phyloP scores from a whole-genome alignment of 2,113 vertebrate genomes.

The Gorsachius goisagi region DNA sequence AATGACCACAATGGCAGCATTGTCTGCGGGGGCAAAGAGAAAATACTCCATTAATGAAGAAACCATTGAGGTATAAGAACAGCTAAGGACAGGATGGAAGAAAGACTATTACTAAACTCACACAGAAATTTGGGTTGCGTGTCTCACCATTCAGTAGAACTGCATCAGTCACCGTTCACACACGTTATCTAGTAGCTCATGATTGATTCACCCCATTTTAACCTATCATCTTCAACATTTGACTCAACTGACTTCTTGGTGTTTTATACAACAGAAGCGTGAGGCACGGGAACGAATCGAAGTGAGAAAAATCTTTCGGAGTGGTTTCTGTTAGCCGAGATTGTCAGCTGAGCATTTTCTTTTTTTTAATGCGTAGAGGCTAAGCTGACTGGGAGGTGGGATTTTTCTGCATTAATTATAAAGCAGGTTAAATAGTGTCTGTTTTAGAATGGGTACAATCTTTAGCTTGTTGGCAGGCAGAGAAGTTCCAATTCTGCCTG shows the following conservation, averaged over 20 bases:
- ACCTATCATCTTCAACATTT: neutral
- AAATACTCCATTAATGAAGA: neutral
- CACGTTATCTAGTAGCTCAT: neutral
- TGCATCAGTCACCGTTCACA: neutral
- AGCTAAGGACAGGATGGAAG: neutral
- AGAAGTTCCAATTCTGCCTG: constrained; percentile 56
- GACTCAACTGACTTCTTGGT: neutral
- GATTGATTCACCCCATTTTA: neutral
- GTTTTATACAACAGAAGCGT: neutral
- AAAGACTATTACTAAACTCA: neutral
- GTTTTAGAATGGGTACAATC: constrained; percentile 40
- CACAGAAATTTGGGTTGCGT: neutral
- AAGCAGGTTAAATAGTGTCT: constrained; percentile 21
- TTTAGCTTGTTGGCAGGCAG: constrained; percentile 61
- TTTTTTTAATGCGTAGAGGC: neutral
- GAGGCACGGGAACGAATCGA: neutral
- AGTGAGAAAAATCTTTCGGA: neutral
- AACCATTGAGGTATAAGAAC: neutral
- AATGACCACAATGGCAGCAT: neutral
- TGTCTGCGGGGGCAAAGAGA: neutral
- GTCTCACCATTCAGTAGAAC: neutral
- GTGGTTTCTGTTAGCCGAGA: neutral
- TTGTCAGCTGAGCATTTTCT: neutral
- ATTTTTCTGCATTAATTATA: constrained; percentile 44
- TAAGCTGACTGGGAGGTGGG: neutral